A percentile compares a stretch with the other conserved stretches of the same genome.
phyloP scores from a whole-genome alignment of 2,797 vertebrate genomes.

The Florisuga fusca region DNA sequence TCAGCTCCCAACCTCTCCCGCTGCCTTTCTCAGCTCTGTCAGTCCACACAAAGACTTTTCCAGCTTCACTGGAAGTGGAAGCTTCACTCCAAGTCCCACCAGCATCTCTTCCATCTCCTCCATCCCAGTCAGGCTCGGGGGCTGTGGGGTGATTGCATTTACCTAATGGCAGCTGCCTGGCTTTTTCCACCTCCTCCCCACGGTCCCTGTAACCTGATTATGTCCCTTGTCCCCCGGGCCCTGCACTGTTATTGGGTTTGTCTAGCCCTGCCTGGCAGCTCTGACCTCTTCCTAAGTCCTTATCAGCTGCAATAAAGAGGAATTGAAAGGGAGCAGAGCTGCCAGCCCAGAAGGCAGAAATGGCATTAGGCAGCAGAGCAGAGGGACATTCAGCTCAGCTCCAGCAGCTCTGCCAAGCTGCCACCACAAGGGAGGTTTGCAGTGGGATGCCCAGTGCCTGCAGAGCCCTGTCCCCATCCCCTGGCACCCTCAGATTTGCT shows the following conservation, averaged over 20 bases:
- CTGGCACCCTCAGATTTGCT: not conserved
- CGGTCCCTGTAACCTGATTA: constrained; percentile 3
- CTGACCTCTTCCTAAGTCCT: constrained; percentile 13
- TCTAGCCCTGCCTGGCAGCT: not conserved
- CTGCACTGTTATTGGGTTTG: constrained; percentile 36
- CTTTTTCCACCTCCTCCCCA: not conserved
- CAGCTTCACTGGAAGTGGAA: not conserved
- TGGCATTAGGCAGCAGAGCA: not conserved
- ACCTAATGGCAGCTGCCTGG: constrained; percentile 31
- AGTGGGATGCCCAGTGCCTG: not conserved
- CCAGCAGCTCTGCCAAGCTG: not conserved
- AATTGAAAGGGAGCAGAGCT: constrained; percentile 24
- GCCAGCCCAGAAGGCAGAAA: not conserved
- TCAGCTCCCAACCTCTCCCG: not conserved
- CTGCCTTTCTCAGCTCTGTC: not conserved
- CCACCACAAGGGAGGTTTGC: not conserved
- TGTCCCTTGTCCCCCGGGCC: not conserved
- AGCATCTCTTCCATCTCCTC: not conserved
- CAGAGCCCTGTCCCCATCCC: not conserved
- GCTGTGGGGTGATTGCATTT: constrained; percentile 37
- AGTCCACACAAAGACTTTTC: not conserved
- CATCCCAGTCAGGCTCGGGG: fast-evolving
- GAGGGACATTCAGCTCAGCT: not conserved
- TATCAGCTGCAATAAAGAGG: constrained; percentile 28
- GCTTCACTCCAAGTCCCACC: fast-evolving